Evolutionary conservation across 2,888 invertebrate genomes (phyloP), one percentile per base, ranked within the genome.

Genomic region (Craniophora ligustri): DNA sequence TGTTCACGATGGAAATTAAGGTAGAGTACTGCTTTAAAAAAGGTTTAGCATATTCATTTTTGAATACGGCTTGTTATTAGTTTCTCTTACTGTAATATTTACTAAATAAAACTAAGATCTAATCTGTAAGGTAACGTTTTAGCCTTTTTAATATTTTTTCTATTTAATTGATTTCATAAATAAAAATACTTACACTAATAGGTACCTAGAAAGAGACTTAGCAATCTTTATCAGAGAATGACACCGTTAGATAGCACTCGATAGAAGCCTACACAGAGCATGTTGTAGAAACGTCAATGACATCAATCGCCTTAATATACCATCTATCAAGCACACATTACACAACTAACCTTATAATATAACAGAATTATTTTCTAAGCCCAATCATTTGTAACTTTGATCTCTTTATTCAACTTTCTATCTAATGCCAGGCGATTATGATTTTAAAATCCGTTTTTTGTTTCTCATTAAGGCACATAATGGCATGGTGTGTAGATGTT

Each of bases 371-470:
- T 61, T 67, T 30, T 61, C 31, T 19, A 42, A 39, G 44, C 44
- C 14, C 31, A 55, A 62, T 61, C 54, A 70, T 75, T 70, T 50
- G 55, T 72, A 36, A 51, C 42, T 31, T 54, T 67, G 64, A 75
- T 70, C 56, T 61, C 66, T 74, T 63, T 60, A 75, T 73, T 48
- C 2, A 53, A 65, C 61, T 64, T 66, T 71, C 51, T 41, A 44
- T 19, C 30, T 8, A 6, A 14, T 19, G 21, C 1, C 44, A 59
- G 10, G 30, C 53, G 26, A 72, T 49, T 55, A 55, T 55, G 10
- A 31, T 11, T n/a, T 0, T 15, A 5, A 21, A 26, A 36, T 13
- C 16, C 8, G 16, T 11, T 4, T 32, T 39, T 35, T 15, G 10
- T 41, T 13, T 5, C 0, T 14, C 32, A 7, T 14, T 64, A 71